Evolutionary conservation across 2,113 vertebrate species (phyloP).

Genomic region (Ranitomeya imitator): DNA sequence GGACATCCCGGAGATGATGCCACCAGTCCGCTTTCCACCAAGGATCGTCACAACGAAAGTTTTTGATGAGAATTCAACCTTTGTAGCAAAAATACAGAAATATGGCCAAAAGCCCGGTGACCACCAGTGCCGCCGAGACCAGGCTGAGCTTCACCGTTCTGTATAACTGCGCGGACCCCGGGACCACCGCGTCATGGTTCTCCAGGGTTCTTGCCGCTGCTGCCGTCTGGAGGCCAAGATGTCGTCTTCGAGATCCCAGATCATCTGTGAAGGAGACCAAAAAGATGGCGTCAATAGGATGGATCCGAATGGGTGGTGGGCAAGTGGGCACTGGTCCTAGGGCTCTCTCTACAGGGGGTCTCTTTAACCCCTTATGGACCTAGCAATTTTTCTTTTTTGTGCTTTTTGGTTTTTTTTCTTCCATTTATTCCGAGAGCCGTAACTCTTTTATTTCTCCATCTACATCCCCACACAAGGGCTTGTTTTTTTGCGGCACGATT

Average conservation of each 20-base stretch:
- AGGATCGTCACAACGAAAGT: background rate
- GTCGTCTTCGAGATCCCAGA: too few species aligned
- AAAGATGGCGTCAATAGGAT: background rate
- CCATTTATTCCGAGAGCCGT: too few species aligned
- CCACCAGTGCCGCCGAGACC: background rate
- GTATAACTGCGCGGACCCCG: background rate
- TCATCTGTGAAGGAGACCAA: too few species aligned
- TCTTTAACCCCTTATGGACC: too few species aligned
- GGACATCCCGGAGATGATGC: background rate
- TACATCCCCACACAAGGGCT: too few species aligned
- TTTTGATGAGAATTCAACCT: background rate
- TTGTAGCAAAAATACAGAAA: background rate
- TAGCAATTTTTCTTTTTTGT: too few species aligned
- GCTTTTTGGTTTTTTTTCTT: too few species aligned
- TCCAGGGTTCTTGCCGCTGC: too few species aligned
- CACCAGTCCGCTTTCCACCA: background rate
- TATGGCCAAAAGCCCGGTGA: background rate
- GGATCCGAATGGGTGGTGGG: background rate
- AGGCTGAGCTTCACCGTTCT: background rate
- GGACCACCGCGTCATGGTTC: background rate
- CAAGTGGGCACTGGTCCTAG: background rate
- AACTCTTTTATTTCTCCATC: too few species aligned
- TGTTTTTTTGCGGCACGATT: too few species aligned
- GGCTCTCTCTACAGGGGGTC: too few species aligned
- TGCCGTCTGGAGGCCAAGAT: too few species aligned